Base-by-base conservation (phyloP, 2,888 invertebrate species). In the Ormia ochracea region DNA sequence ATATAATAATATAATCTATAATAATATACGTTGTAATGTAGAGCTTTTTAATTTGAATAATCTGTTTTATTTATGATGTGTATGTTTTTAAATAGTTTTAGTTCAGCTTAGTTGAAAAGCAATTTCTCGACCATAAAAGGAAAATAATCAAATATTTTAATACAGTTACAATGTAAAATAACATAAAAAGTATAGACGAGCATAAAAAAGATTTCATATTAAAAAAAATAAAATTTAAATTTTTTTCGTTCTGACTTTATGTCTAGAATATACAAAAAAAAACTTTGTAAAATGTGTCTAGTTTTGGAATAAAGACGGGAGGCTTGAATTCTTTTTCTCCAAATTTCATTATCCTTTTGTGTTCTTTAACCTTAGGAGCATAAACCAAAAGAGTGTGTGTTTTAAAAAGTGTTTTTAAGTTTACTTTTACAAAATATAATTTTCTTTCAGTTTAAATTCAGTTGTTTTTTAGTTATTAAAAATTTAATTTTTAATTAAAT, bases 1-100 rank as follows among this genome's bases (percentile, higher is more conserved):
- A 87, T 86, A 86, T 87, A 86, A 85, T 87, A 87, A 87, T 87
- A 87, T 87, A 82, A 82, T 82, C 78, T 81, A 83, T 82, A 81
- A 80, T 83, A 82, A 78, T 83, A 81, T 82, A 82, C 76, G 80
- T 76, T 76, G 56, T 80, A 69, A 80, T 80, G 76, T 76, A 72
- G 72, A 68, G 66, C 74, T 69, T 66, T 75, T 68, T 54, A 36
- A 33, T 59, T 78, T 68, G 21, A 58, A 77, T 69, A 76, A 68
- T 54, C 38, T 41, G 68, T 74, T 69, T 69, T 70, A 58, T 31
- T 56, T 66, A 58, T 58, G 65, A 58, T 59, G 58, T 66, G 56
- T 70, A 56, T 73, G 63, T 61, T 31, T 66, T 77, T 68, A 66
- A 56, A 74, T 74, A 75, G 36, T 75, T 75, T n/a, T 70, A 75